Conservation (phyloP, 2,113 vertebrate species). For the Heterochromis multidens region DNA sequence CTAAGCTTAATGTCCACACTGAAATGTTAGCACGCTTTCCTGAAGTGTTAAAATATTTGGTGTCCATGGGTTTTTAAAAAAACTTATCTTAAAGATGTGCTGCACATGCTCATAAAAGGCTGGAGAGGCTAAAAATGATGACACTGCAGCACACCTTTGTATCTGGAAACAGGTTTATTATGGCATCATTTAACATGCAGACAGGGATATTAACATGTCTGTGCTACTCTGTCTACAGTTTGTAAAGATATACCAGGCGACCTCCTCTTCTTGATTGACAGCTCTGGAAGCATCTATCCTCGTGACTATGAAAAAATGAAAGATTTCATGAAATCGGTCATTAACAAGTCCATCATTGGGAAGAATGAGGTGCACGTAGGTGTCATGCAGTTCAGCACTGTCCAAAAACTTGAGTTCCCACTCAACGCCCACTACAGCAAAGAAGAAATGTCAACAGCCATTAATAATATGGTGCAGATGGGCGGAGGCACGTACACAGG, state of each 20-base stretch:
- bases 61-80: too few species aligned
- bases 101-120: neutral
- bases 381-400: conserved; percentile 79
- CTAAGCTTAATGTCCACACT: too few species aligned
- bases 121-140: neutral
- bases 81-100: too few species aligned
- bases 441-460: conserved; percentile 44
- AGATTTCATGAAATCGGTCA: conserved; percentile 75
- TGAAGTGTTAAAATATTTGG: too few species aligned
- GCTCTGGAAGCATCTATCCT: conserved; percentile 77
- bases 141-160: neutral
- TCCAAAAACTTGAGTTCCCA: conserved; percentile 62
- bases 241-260: conserved; percentile 79
- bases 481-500: conserved; percentile 72
- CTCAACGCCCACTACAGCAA: conserved; percentile 64
- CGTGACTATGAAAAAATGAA: conserved; percentile 79
- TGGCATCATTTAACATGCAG: neutral
- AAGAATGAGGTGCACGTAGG: conserved; percentile 74
- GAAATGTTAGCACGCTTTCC: too few species aligned
- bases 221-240: conserved; percentile 50
- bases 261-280: conserved; percentile 83
- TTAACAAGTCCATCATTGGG: conserved; percentile 64
- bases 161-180: neutral
- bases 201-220: neutral
- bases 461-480: conserved; percentile 71